Evolutionary conservation across 2,888 invertebrate species (phyloP).

Genomic region (Fissipunctia ypsillon): DNA sequence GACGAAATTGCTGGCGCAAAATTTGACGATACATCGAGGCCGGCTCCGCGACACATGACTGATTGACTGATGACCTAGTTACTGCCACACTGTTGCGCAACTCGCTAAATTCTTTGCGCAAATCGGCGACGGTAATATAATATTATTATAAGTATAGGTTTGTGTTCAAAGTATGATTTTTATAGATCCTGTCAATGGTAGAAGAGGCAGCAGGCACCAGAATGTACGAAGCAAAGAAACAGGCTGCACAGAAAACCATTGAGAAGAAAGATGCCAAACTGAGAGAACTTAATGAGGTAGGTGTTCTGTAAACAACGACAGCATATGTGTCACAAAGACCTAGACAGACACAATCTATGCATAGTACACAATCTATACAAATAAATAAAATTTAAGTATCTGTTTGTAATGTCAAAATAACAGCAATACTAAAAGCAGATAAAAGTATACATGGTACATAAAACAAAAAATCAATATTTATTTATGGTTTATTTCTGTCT

Average conservation of each 20-base stretch:
- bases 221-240: slow-evolving; percentile 98
- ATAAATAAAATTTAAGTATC: no score
- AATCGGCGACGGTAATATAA: no score
- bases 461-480: no score
- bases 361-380: background rate
- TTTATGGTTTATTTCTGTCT: no score
- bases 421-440: no score
- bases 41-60: background rate
- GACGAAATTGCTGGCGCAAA: background rate
- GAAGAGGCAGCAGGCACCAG: slow-evolving; percentile 99
- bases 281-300: slow-evolving; percentile 94
- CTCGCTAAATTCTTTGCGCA: background rate
- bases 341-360: background rate
- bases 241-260: slow-evolving; percentile 95
- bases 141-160: background rate
- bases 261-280: slow-evolving; percentile 98
- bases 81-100: background rate
- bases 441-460: no score
- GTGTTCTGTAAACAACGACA: background rate
- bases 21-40: background rate
- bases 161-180: slow-evolving; percentile 22
- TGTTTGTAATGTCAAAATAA: no score
- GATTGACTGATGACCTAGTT: background rate
- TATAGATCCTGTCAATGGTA: slow-evolving; percentile 97
- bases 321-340: background rate